Evolutionary conservation across 2,888 invertebrate genomes (phyloP).

Genomic region (Subacronicta megacephala): DNA sequence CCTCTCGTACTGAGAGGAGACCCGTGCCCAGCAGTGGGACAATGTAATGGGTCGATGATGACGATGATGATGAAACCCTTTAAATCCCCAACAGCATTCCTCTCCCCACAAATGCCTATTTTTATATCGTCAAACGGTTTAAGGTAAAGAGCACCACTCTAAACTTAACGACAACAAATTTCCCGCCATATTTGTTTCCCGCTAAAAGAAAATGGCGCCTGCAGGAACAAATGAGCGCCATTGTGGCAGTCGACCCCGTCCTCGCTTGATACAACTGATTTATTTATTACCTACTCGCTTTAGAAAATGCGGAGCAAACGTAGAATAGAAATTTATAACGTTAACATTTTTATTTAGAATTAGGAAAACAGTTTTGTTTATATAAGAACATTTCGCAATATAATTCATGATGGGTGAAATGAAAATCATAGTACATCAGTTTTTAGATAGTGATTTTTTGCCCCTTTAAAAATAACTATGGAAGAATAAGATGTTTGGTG

Average conservation of each 20-base stretch:
- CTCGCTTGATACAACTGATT: conserved; percentile 36
- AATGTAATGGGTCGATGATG: too few species aligned
- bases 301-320: conserved; percentile 28
- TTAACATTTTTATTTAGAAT: conserved; percentile 14
- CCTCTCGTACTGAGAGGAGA: too few species aligned
- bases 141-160: conserved; percentile 12
- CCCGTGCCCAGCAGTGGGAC: too few species aligned
- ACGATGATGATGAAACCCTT: too few species aligned
- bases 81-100: too few species aligned
- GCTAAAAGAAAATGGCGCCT: conserved; percentile 51
- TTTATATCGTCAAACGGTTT: conserved; percentile 1
- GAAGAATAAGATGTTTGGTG: too few species aligned
- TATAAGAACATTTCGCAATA: too few species aligned
- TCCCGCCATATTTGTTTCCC: conserved; percentile 45
- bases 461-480: too few species aligned
- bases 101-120: too few species aligned
- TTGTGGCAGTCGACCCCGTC: conserved; percentile 40
- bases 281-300: conserved; percentile 48
- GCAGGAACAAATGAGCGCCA: conserved; percentile 46
- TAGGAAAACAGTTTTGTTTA: conserved; percentile 3
- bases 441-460: too few species aligned
- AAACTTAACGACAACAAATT: conserved; percentile 48
- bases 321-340: not conserved
- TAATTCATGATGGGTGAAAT: too few species aligned
- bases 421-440: too few species aligned